phyloP scores from a whole-genome alignment of 2,888 invertebrate genomes.

The Drosophila putrida region DNA sequence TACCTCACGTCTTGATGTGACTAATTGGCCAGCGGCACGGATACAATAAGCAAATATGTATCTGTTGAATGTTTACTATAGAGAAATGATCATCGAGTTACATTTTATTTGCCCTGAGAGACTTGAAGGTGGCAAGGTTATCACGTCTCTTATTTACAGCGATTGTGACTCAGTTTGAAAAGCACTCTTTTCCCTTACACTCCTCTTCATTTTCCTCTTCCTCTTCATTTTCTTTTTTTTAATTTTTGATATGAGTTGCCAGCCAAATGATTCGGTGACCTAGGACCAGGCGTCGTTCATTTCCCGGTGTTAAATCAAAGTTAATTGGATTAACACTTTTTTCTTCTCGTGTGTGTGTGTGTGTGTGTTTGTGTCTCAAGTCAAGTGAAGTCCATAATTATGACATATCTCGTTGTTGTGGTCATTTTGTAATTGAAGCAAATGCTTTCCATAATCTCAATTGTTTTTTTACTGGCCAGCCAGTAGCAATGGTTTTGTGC shows the following conservation, averaged over 20 bases:
- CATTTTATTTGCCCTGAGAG: conserved; percentile 11
- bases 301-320: conserved; percentile 65
- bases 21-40: conserved; percentile 35
- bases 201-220: background rate
- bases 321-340: conserved; percentile 77
- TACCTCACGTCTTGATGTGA: conserved; percentile 27
- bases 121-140: conserved; percentile 48
- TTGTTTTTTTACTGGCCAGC: conserved; percentile 28
- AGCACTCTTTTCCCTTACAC: background rate
- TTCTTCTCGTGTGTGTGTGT: background rate
- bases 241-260: conserved; percentile 1
- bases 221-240: background rate
- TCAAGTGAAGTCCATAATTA: conserved; percentile 60
- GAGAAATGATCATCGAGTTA: conserved; percentile 14
- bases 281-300: conserved; percentile 54
- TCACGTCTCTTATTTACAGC: conserved; percentile 27
- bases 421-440: conserved; percentile 70
- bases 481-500: conserved; percentile 9
- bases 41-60: conserved; percentile 3
- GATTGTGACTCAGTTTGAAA: conserved; percentile 44
- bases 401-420: conserved; percentile 55
- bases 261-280: conserved; percentile 44
- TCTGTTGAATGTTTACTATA: conserved; percentile 10
- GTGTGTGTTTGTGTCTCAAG: conserved; percentile 9
- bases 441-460: conserved; percentile 48